Conservation (phyloP, 2,888 invertebrate species). For the Brachypalpus laphriformis region DNA sequence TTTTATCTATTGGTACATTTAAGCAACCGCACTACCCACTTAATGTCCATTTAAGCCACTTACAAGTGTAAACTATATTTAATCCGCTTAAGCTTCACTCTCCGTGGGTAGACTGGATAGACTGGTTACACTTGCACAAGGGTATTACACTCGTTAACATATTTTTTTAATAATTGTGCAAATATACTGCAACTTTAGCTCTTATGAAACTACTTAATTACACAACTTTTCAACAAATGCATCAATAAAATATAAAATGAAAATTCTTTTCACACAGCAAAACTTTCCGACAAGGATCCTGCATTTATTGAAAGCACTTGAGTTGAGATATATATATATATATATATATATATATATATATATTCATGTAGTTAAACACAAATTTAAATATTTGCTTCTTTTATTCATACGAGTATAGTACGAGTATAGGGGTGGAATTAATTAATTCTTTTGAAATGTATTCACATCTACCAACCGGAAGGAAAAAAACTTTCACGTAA, state of each 20-base stretch:
- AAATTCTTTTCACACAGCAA: background rate
- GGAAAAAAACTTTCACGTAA: background rate
- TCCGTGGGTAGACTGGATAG: background rate
- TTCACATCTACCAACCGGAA: background rate
- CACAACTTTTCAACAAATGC: background rate
- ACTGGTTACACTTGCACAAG: background rate
- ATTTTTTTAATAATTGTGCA: background rate
- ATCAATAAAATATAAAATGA: background rate
- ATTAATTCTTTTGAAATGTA: too few relatives aligned
- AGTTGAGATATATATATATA: too few relatives aligned
- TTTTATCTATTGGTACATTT: background rate
- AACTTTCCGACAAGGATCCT: background rate
- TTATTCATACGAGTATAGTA: background rate
- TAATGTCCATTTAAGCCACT: slow-evolving; percentile 16
- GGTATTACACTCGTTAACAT: background rate
- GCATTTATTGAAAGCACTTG: background rate
- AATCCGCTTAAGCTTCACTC: slow-evolving; percentile 34
- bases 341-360: too few relatives aligned
- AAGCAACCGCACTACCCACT: background rate
- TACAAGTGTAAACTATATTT: slow-evolving; percentile 40
- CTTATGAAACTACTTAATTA: background rate
- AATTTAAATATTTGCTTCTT: background rate
- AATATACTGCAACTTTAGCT: background rate
- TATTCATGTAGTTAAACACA: background rate
- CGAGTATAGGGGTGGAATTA: too few relatives aligned